These are phyloP conservation scores for Cyaniris semiargus DNA, from an alignment of 2,888 invertebrate species.

Conservation along the genomic window DNA sequence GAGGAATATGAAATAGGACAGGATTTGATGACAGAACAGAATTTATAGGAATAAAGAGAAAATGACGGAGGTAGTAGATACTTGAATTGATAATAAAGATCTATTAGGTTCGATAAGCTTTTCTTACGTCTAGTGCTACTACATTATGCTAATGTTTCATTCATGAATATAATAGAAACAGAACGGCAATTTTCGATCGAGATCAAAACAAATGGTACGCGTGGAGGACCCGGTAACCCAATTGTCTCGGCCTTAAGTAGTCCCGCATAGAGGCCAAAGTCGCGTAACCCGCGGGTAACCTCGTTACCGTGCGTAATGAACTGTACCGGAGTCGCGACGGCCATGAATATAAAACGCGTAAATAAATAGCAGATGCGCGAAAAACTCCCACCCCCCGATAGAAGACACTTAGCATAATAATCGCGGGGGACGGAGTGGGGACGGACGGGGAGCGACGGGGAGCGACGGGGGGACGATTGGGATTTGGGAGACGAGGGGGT, in stretches of 20 bases:
- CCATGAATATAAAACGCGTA: slow-evolving; percentile 79
- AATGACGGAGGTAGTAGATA: background rate
- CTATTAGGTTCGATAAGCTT: background rate
- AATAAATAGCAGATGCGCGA: slow-evolving; percentile 81
- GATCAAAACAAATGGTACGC: slow-evolving; percentile 63
- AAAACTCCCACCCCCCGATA: slow-evolving; percentile 73
- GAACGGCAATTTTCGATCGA: slow-evolving; percentile 55
- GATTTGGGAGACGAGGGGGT: slow-evolving; percentile 41
- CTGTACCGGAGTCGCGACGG: slow-evolving; percentile 67
- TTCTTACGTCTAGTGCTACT: background rate
- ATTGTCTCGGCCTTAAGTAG: slow-evolving; percentile 48
- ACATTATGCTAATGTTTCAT: background rate
- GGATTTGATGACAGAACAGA: no score
- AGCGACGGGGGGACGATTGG: slow-evolving; percentile 43
- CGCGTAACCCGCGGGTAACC: slow-evolving; percentile 47
- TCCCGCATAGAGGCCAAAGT: slow-evolving; percentile 49
- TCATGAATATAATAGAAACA: background rate
- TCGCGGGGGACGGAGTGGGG: slow-evolving; percentile 55
- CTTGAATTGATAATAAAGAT: background rate
- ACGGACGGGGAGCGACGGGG: slow-evolving; percentile 34
- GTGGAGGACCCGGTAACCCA: slow-evolving; percentile 66
- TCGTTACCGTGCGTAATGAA: slow-evolving; percentile 70
- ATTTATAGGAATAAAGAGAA: background rate
- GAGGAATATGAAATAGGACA: background rate
- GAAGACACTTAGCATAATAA: slow-evolving; percentile 79